These are phyloP conservation scores for Mesorhabditis sp. DNA, from an alignment of 2,888 invertebrate genomes.

Conservation along the genomic window DNA sequence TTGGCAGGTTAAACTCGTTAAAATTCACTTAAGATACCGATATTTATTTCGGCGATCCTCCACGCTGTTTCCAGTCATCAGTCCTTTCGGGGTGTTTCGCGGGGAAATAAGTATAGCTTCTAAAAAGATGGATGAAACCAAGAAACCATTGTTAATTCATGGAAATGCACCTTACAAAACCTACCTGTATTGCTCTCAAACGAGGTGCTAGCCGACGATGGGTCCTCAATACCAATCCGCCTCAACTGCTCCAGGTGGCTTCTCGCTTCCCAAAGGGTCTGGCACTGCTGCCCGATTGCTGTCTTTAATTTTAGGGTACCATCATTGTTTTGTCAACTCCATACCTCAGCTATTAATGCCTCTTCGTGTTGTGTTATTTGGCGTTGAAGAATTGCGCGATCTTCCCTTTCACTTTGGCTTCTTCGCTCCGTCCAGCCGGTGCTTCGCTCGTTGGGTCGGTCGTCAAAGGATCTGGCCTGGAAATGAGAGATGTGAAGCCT, in stretches of 20 bases:
- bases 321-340: not conserved
- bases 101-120: not conserved
- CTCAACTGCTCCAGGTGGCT: conserved; percentile 35
- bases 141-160: too few relatives aligned
- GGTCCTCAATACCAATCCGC: conserved; percentile 28
- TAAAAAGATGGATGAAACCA: not conserved
- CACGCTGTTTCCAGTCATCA: not conserved
- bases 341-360: not conserved
- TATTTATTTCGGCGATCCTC: not conserved
- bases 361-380: not conserved
- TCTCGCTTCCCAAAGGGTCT: conserved; percentile 33
- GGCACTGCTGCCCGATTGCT: conserved; percentile 18
- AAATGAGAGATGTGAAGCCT: not conserved
- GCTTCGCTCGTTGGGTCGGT: conserved; percentile 8
- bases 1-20: too few relatives aligned
- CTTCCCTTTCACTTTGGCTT: conserved; percentile 2
- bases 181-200: conserved; percentile 39
- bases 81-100: not conserved
- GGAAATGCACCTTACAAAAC: not conserved
- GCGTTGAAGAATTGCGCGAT: not conserved
- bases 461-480: conserved; percentile 37
- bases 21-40: not conserved
- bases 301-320: conserved; percentile 10
- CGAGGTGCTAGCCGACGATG: conserved; percentile 36
- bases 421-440: conserved; percentile 1